Evolutionary conservation across 2,113 vertebrate species (phyloP).

Genomic region (Tiliqua scincoides): DNA sequence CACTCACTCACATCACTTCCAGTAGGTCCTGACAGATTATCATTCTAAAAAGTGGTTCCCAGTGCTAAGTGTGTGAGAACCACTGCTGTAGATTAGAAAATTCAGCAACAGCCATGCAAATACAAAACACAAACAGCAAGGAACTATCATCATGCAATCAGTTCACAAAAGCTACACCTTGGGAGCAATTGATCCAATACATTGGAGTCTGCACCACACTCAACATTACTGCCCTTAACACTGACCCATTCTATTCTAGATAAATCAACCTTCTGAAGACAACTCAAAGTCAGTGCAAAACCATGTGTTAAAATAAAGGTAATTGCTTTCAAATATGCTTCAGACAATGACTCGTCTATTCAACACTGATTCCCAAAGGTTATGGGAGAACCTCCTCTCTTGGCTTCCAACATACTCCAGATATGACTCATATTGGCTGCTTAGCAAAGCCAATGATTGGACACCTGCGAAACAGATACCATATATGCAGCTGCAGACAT

Average conservation of each 20-base stretch:
- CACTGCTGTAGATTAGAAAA: no score
- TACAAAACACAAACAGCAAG: no score
- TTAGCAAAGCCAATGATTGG: background rate
- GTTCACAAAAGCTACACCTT: background rate
- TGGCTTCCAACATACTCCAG: background rate
- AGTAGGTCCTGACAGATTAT: no score
- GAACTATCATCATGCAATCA: no score
- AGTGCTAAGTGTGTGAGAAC: no score
- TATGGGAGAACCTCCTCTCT: background rate
- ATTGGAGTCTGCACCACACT: background rate
- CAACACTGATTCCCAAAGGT: background rate
- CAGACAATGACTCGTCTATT: background rate
- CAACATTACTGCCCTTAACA: background rate
- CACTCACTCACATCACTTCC: no score
- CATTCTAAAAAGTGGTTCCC: no score
- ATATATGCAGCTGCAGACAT: background rate
- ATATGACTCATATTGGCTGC: fast-evolving
- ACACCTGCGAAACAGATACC: background rate
- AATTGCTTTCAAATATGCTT: background rate
- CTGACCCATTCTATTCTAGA: background rate
- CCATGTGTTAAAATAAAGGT: background rate
- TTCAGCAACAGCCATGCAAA: no score
- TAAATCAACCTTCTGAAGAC: background rate
- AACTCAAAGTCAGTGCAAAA: background rate
- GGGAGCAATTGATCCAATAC: background rate